A percentile compares a stretch with the other conserved stretches of the same genome.
Evolutionary conservation across 2,888 invertebrate species (phyloP).

Genomic region (Lasioglossum figueresi): DNA sequence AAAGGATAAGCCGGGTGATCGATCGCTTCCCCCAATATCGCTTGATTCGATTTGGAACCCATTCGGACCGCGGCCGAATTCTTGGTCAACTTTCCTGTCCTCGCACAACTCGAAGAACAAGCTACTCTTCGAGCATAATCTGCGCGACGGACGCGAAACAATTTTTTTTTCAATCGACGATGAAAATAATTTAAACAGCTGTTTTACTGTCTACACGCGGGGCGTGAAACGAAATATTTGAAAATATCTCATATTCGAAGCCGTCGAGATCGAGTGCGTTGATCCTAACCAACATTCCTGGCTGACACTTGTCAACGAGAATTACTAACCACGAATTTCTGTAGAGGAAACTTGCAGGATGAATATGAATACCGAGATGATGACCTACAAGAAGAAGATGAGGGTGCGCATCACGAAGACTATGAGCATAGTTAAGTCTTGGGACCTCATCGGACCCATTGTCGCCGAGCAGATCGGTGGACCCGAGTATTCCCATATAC

Average conservation of each 20-base stretch:
- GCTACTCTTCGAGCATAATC: conserved; percentile 14
- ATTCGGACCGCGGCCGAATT: conserved; percentile 43
- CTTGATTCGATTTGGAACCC: conserved; percentile 68
- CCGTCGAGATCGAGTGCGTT: background rate
- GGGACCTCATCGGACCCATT: conserved; percentile 69
- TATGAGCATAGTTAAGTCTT: conserved; percentile 63
- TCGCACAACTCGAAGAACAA: background rate
- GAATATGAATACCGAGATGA: background rate
- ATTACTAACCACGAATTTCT: background rate
- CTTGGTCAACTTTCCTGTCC: conserved; percentile 49
- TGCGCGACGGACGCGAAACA: background rate
- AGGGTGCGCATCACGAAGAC: conserved; percentile 49
- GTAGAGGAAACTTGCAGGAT: conserved; percentile 25
- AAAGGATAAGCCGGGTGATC: conserved; percentile 68
- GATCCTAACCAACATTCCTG: conserved; percentile 2
- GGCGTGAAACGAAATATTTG: background rate
- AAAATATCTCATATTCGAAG: background rate
- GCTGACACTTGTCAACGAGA: background rate
- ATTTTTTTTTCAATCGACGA: background rate
- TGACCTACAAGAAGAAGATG: conserved; percentile 29
- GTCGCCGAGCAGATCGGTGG: conserved; percentile 68
- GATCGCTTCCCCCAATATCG: conserved; percentile 69
- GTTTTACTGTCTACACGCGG: background rate
- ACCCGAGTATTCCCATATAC: conserved; percentile 67
- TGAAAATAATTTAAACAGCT: background rate